Evolutionary conservation across 2,797 vertebrate genomes (phyloP).

Genomic region (Acanthopagrus latus): DNA sequence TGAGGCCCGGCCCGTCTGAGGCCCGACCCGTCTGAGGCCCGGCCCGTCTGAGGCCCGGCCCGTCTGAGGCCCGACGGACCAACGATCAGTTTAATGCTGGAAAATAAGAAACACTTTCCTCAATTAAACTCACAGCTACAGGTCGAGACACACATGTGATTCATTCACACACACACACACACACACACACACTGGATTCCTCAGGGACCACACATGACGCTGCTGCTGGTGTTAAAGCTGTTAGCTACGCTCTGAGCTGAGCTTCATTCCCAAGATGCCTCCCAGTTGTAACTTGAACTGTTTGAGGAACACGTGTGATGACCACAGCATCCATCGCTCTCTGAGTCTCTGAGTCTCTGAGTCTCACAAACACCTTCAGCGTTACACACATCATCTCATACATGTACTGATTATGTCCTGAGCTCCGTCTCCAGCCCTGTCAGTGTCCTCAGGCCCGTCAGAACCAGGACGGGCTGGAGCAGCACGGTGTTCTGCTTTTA

Average conservation of each 20-base stretch:
- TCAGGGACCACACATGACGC: constrained; percentile 73
- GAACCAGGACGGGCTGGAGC: too few species aligned
- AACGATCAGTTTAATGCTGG: too few species aligned
- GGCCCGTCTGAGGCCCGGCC: too few species aligned
- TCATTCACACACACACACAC: constrained; percentile 18
- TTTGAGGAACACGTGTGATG: constrained; percentile 65
- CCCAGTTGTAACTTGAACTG: constrained; percentile 70
- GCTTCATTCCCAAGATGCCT: constrained; percentile 75
- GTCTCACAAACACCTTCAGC: too few species aligned
- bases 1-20: too few species aligned
- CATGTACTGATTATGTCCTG: too few species aligned
- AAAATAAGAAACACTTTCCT: neutral
- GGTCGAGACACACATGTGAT: constrained; percentile 21
- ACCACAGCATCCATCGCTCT: neutral
- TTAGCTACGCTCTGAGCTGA: constrained; percentile 71
- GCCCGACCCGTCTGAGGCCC: too few species aligned
- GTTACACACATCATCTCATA: too few species aligned
- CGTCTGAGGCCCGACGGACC: too few species aligned
- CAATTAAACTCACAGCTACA: constrained; percentile 20
- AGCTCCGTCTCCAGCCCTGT: too few species aligned
- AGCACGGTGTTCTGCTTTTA: too few species aligned
- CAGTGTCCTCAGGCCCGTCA: too few species aligned
- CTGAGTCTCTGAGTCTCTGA: neutral
- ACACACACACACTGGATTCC: constrained; percentile 45
- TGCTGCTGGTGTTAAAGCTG: constrained; percentile 69